Evolutionary conservation across 2,113 vertebrate genomes (phyloP).

Genomic region (Bungarus multicinctus): DNA sequence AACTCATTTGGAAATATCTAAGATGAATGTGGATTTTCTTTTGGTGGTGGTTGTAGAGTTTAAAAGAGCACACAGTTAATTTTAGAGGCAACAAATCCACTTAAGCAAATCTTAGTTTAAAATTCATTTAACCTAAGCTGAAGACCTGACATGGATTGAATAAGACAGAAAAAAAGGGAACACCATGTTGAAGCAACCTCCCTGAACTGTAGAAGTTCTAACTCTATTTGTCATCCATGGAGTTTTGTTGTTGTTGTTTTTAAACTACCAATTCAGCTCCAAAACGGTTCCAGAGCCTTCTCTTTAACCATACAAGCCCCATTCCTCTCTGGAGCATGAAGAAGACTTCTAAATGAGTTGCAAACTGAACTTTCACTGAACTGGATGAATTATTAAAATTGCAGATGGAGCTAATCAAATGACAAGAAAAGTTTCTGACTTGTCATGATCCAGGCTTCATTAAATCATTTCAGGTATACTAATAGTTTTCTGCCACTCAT

Average conservation of each 20-base stretch:
- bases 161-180: slow-evolving; percentile 87
- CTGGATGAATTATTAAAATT: slow-evolving; percentile 99
- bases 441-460: slow-evolving; percentile 98
- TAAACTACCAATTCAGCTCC: slow-evolving; percentile 77
- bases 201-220: slow-evolving; percentile 85
- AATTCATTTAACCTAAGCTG: slow-evolving; percentile 86
- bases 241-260: slow-evolving; percentile 64
- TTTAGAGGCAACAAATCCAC: slow-evolving; percentile 72
- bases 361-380: slow-evolving; percentile 95
- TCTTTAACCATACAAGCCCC: slow-evolving; percentile 89
- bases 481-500: slow-evolving; percentile 91
- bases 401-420: slow-evolving; percentile 98
- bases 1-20: background rate
- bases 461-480: slow-evolving; percentile 94
- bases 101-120: slow-evolving; percentile 82
- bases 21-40: slow-evolving; percentile 47
- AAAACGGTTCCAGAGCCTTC: slow-evolving; percentile 80
- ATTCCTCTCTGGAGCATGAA: slow-evolving; percentile 82
- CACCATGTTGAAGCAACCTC: slow-evolving; percentile 85
- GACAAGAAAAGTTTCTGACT: slow-evolving; percentile 92
- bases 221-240: slow-evolving; percentile 83
- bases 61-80: slow-evolving; percentile 65
- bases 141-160: slow-evolving; percentile 96
- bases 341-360: slow-evolving; percentile 83
- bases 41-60: slow-evolving; percentile 57